These are phyloP conservation scores for Spodoptera exigua DNA, from an alignment of 2,888 invertebrate species.

Conservation along the genomic window DNA sequence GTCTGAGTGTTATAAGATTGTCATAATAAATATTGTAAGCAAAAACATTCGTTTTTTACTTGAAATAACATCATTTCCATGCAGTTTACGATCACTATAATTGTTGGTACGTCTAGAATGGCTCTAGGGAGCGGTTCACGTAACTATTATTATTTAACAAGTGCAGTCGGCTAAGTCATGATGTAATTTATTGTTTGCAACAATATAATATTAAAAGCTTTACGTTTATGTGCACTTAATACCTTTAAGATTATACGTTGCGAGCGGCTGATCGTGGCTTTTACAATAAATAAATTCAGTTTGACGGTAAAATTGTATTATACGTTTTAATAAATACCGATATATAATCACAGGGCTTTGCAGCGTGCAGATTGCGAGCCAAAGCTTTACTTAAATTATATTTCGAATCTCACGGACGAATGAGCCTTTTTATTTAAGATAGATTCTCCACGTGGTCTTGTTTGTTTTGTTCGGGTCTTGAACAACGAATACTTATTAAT, in stretches of 20 bases:
- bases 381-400: slow-evolving; percentile 49
- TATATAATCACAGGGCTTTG: slow-evolving; percentile 60
- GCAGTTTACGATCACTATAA: slow-evolving; percentile 22
- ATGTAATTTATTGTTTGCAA: slow-evolving; percentile 63
- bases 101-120: slow-evolving; percentile 41
- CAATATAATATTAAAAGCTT: slow-evolving; percentile 63
- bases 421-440: background rate
- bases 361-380: slow-evolving; percentile 56
- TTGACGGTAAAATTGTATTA: slow-evolving; percentile 72
- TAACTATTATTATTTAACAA: slow-evolving; percentile 56
- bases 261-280: slow-evolving; percentile 55
- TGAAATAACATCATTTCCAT: slow-evolving; percentile 27
- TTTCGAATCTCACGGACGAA: slow-evolving; percentile 19
- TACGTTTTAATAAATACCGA: slow-evolving; percentile 62
- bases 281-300: slow-evolving; percentile 70
- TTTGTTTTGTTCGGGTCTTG: background rate
- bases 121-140: slow-evolving; percentile 26
- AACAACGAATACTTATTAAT: no score
- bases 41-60: slow-evolving; percentile 20
- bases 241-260: slow-evolving; percentile 68
- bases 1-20: slow-evolving; percentile 21
- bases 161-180: slow-evolving; percentile 47
- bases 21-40: slow-evolving; percentile 35
- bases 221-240: slow-evolving; percentile 60
- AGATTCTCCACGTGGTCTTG: background rate